These are phyloP conservation scores for Strigamia transsilvanica DNA, from an alignment of 2,888 invertebrate species.

Conservation along the genomic window DNA sequence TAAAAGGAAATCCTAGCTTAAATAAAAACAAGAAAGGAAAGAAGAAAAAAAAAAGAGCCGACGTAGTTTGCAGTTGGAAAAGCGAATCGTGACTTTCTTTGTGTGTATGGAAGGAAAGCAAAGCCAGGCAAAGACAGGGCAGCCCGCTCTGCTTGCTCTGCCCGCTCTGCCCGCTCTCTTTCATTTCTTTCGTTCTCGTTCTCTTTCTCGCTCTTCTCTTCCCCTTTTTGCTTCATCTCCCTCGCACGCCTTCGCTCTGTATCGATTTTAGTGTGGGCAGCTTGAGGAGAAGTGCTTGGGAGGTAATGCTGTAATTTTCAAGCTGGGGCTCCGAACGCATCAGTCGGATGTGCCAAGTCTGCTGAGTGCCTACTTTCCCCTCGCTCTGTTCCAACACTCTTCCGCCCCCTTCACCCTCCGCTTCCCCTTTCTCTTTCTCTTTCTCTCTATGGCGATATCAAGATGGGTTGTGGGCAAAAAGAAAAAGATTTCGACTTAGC, in stretches of 20 bases:
- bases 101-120: not conserved
- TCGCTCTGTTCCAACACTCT: not conserved
- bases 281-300: slow-evolving; percentile 13
- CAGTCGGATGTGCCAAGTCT: slow-evolving; percentile 20
- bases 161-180: too few species aligned
- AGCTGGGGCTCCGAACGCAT: slow-evolving; percentile 10
- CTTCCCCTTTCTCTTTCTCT: not conserved
- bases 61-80: not conserved
- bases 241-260: not conserved
- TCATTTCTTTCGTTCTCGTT: too few species aligned
- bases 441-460: not conserved
- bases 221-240: not conserved
- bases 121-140: too few species aligned
- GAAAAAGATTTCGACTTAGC: slow-evolving; percentile 20
- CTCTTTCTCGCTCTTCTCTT: too few species aligned
- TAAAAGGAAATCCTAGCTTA: slow-evolving; percentile 3
- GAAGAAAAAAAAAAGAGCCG: not conserved
- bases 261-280: slow-evolving; percentile 20
- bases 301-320: slow-evolving; percentile 20
- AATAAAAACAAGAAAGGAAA: not conserved
- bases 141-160: too few species aligned
- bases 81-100: slow-evolving; percentile 10
- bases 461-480: slow-evolving; percentile 15
- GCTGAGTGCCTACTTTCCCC: slow-evolving; percentile 20
- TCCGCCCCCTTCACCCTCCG: not conserved